Evolutionary conservation across 2,797 vertebrate genomes (phyloP), one percentile per base, ranked within the genome.

Genomic region (Sebastes hubbsi): DNA sequence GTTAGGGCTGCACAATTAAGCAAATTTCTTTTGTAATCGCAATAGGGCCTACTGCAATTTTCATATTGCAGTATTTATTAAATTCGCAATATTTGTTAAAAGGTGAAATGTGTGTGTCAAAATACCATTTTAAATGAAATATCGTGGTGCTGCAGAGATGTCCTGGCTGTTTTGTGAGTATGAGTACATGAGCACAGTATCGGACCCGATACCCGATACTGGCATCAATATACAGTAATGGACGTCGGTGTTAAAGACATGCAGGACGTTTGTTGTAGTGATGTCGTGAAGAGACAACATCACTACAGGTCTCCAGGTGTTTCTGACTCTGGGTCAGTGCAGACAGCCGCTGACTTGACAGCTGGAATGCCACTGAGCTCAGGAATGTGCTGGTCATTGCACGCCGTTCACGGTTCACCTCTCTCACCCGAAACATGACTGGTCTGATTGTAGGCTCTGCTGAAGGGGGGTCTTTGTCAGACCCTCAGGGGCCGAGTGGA

Each of bases 331-430:
- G 81, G 87, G 90, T 94, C 85, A 87, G 85, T 29, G 84, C 82
- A 64, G 89, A 82, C 81, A 75, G 82, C 87, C 82, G 14, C 38
- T 79, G 89, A 84, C 86, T 85, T 91, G 89, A 90, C 90, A 92
- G 91, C 89, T 91, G 95, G 94, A 89, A 95, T 95, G 91, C 89
- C 77, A 92, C 88, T 93, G 90, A 91, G 92, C 89, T 70, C 90
- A 91, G 93, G 95, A 96, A 96, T 96, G 95, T 86, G 90, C 88
- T 79, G 85, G 93, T 94, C 93, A 91, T 95, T 93, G 93, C 89
- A 67, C 56, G 71, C 70, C 25, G 88, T 91, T 91, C 92, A 92
- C 68, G 87, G 84, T 94, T 94, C 95, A 94, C 91, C 93, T 94
- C 93, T 83, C 91, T 90, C 91, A 83, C 91, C 92, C 83, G 42